Percentiles rank a stretch among this genome's conserved stretches.
phyloP scores from a whole-genome alignment of 1,140 invertebrate species.

The Augochlora pura region DNA sequence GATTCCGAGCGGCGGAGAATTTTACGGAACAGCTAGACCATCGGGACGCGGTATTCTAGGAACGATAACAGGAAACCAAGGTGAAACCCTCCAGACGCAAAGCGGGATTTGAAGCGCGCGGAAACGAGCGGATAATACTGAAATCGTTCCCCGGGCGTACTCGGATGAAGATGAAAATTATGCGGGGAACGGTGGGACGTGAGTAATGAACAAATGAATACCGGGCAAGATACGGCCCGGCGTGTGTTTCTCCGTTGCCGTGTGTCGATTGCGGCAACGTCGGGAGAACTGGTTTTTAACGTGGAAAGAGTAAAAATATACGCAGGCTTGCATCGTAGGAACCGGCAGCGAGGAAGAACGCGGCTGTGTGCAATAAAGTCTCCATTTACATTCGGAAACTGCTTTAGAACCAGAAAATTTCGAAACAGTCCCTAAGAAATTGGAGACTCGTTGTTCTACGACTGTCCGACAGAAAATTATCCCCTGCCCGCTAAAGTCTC shows the following conservation, averaged over 20 bases:
- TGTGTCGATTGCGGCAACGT: constrained; percentile 9
- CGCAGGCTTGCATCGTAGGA: not conserved
- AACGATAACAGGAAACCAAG: constrained; percentile 39
- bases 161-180: constrained; percentile 6
- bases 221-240: constrained; percentile 12
- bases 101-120: not conserved
- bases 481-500: too few relatives aligned
- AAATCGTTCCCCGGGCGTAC: not conserved
- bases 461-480: too few relatives aligned
- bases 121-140: constrained; percentile 11
- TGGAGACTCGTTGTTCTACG: not conserved
- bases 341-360: not conserved
- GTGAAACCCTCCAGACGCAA: constrained; percentile 27
- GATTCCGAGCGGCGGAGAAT: constrained; percentile 1
- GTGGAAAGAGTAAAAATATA: constrained; percentile 37
- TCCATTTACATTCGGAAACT: constrained; percentile 8
- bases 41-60: not conserved
- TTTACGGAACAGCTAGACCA: not conserved
- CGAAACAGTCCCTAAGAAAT: not conserved
- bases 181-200: constrained; percentile 37
- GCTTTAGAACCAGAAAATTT: not conserved
- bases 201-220: constrained; percentile 42
- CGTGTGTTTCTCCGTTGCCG: not conserved
- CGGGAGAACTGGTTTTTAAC: constrained; percentile 47
- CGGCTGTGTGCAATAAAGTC: not conserved